Evolutionary conservation across 2,113 vertebrate genomes (phyloP).

Genomic region (Alaudala cheleensis): DNA sequence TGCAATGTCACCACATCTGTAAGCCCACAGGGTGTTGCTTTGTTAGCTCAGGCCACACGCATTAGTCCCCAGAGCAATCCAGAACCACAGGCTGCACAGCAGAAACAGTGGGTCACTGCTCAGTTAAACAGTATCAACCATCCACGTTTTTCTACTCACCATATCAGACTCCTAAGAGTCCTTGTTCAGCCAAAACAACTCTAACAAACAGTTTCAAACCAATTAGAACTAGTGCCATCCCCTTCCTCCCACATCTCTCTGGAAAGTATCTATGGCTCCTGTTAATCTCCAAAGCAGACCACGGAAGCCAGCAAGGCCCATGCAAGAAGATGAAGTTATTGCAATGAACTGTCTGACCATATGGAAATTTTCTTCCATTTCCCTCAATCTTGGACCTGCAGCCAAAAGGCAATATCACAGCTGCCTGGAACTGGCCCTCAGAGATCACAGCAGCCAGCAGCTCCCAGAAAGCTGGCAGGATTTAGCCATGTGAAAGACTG

Average conservation of each 20-base stretch:
- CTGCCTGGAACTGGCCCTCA: not conserved
- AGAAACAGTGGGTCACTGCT: not conserved
- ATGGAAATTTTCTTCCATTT: not conserved
- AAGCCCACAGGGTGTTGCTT: not conserved
- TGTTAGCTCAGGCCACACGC: conserved; percentile 25
- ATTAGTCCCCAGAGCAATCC: conserved; percentile 2
- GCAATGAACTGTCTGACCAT: not conserved
- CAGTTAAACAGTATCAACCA: not conserved
- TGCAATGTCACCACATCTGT: not conserved
- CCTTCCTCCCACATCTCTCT: not conserved
- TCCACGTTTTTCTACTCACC: not conserved
- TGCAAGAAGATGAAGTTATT: conserved; percentile 16
- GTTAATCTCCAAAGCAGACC: conserved; percentile 17
- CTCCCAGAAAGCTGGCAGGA: not conserved
- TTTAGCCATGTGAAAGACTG: not conserved
- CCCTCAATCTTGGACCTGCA: not conserved
- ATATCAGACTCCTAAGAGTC: not conserved
- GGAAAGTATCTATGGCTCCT: not conserved
- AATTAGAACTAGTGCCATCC: not conserved
- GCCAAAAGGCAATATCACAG: not conserved
- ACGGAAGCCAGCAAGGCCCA: conserved; percentile 1
- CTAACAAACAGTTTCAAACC: not conserved
- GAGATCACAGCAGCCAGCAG: not conserved
- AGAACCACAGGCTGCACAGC: not conserved
- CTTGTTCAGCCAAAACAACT: not conserved